Base-by-base conservation (phyloP, 2,888 invertebrate species). In the Myopa tessellatipennis region DNA sequence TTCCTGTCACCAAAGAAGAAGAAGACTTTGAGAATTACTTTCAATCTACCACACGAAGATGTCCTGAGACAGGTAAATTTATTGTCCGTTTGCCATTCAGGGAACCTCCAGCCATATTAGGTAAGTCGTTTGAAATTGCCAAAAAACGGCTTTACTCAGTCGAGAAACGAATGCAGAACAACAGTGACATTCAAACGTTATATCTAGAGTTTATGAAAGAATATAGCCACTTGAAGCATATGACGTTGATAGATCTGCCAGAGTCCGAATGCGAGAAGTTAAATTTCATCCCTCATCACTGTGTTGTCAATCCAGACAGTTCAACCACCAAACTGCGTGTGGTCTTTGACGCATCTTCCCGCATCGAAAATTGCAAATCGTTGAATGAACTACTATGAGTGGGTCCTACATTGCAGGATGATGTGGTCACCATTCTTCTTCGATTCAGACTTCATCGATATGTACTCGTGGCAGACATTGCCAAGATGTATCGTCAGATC, bases 241-340 rank as follows among this genome's bases (percentile, higher is more conserved):
- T 79, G 74, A 52, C 60, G n/a, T 38, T 38, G 3, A 14, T 73
- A 34, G 38, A 8, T 52, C 4, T 36, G 2, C 45, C 50, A n/a
- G 65, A 74, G 45, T 10, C 36, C 7, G 8, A 65, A 3, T 10
- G 16, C n/a, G 6, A 65, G 55, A 34, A 58, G 14, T 4, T 40
- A 4, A 71, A 78, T 45, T 16, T 65, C 50, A 77, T 78, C 26
- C 78, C 77, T 3, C 77, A 79, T 50, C 78, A 79, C 58, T 79
- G 78, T 16, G 71, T 77, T 4, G 61, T 80, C 50, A 72, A 69
- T 26, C 79, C 71, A 26, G 74, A 76, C 60, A 78, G 78, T 40
- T 68, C 63, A 0, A 79, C 78, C 26, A 26, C 26, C 26, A 26
- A 26, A 26, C 26, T 26, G 26, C 26, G 26, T 26, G 26, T 26